These are phyloP conservation scores for Spongia lamella DNA, from an alignment of 37 sponge, comb jelly and placozoan genomes.

Conservation along the genomic window DNA sequence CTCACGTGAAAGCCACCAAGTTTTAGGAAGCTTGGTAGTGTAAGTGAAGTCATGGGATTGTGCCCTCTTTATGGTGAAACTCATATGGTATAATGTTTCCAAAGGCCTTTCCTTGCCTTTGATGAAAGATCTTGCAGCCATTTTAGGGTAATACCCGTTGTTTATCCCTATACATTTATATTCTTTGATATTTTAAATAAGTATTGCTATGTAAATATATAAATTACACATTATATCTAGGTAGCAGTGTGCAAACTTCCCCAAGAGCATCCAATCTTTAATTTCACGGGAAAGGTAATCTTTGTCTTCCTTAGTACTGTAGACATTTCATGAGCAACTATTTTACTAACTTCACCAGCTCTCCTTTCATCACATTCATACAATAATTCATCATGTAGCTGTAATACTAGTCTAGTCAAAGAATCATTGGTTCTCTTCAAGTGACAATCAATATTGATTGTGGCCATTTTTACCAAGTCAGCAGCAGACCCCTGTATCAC, in stretches of 20 bases:
- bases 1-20: no score
- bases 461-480: constrained; percentile 94
- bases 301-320: constrained; percentile 58
- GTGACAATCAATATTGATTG: constrained; percentile 74
- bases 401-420: constrained; percentile 61
- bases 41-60: no score
- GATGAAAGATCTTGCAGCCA: no score
- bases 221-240: neutral
- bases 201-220: no score
- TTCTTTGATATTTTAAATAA: no score
- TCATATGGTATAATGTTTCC: no score
- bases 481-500: constrained; percentile 95
- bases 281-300: constrained; percentile 81
- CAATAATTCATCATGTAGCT: constrained; percentile 93
- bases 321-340: constrained; percentile 85
- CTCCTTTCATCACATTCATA: constrained; percentile 71
- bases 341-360: constrained; percentile 49
- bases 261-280: constrained; percentile 79
- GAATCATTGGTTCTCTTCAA: neutral
- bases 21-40: no score
- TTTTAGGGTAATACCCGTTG: no score
- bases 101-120: no score
- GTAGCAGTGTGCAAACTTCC: constrained; percentile 55
- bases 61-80: no score
- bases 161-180: no score